Evolutionary conservation across 2,888 invertebrate genomes (phyloP).

Genomic region (Acanthosoma haemorrhoidale): DNA sequence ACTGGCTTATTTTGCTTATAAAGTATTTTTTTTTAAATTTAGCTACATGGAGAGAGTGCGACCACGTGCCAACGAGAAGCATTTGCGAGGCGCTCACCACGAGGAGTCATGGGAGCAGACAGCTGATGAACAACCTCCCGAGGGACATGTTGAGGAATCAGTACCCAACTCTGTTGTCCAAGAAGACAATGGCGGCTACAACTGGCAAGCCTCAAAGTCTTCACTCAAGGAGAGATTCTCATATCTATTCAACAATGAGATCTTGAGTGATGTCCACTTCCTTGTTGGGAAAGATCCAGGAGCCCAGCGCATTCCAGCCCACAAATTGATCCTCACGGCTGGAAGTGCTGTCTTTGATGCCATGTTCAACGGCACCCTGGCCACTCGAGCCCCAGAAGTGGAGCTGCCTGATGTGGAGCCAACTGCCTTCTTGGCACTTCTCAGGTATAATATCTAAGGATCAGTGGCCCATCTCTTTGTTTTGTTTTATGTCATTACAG

Average conservation of each 20-base stretch:
- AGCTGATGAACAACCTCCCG: background rate
- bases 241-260: slow-evolving; percentile 61
- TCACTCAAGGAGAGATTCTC: slow-evolving; percentile 55
- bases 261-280: slow-evolving; percentile 69
- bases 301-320: slow-evolving; percentile 68
- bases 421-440: slow-evolving; percentile 68
- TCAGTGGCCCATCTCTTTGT: background rate
- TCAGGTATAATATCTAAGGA: slow-evolving; percentile 47
- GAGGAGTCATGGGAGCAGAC: background rate
- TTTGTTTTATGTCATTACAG: background rate
- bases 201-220: slow-evolving; percentile 70
- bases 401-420: slow-evolving; percentile 81
- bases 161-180: background rate
- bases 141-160: background rate
- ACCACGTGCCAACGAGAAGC: slow-evolving; percentile 21
- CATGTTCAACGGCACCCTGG: slow-evolving; percentile 74
- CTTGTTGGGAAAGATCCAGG: slow-evolving; percentile 65
- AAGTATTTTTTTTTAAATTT: too few relatives aligned
- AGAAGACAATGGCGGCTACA: slow-evolving; percentile 42
- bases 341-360: slow-evolving; percentile 83
- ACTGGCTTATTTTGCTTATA: too few relatives aligned
- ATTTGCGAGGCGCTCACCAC: background rate
- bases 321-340: slow-evolving; percentile 71
- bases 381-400: slow-evolving; percentile 63
- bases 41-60: slow-evolving; percentile 9